Base-by-base conservation (phyloP, 1,140 invertebrate species). In the Drosophila asahinai region DNA sequence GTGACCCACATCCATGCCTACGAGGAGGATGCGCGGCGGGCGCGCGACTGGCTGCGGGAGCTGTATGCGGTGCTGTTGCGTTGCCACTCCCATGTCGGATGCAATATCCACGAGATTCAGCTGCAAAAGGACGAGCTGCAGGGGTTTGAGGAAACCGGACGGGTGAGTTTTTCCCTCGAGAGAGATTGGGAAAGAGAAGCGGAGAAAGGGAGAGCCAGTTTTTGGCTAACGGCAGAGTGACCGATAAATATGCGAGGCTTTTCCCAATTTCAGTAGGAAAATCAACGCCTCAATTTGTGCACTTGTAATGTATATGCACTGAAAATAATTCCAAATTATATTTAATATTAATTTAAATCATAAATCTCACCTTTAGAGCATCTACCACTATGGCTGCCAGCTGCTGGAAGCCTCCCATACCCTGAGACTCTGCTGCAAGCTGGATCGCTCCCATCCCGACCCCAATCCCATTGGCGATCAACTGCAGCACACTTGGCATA, bases 311-410 rank as follows among this genome's bases (percentile, higher is more conserved):
- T 58, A 42, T 22, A 11, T 15, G 11, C 33, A 55, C 52, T 38
- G 33, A 9, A 36, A 36, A 33, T 11, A 36, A 11, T 9, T 19
- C 19, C 19, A 2, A 36, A 36, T 4, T 3, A 0, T 1, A 5
- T 8, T 22, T 7, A 22, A 4, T 22, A 5, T 36, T 22, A 2
- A 2, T 6, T 8, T 3, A 33, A 36, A 5, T 14, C 22, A 15
- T 12, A 5, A 30, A 22, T 54, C 9, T 15, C 4, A 9, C 19
- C 5, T 87, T 15, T 81, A 97, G 96, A 95, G 96, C 36, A 97
- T 96, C 3, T 97, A 96, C 86, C 95, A 97, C 57, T 97, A 97
- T 83, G 97, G 96, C 5, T 96, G 95, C 82, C 96, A 97, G 93
- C 91, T 97, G 57, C 93, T 97, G 12, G 96, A 96, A 80, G 96